phyloP scores from a whole-genome alignment of 2,113 vertebrate genomes.

The Gambusia holbrooki region DNA sequence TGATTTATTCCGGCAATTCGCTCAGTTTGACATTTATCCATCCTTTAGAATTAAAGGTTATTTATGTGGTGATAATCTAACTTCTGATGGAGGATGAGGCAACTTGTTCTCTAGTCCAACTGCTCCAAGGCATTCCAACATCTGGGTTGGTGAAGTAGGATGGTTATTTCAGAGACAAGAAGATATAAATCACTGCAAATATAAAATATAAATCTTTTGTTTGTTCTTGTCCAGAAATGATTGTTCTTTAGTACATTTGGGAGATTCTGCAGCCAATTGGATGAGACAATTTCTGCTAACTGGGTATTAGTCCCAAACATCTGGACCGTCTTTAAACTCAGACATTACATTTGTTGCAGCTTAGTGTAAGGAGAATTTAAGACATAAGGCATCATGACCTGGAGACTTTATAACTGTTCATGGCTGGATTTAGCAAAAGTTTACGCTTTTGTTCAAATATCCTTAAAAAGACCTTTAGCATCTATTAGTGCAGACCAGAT shows the following conservation, averaged over 20 bases:
- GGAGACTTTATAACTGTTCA: no score
- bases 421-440: no score
- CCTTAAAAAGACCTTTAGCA: no score
- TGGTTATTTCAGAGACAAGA: background rate
- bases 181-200: background rate
- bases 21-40: background rate
- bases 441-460: no score
- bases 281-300: background rate
- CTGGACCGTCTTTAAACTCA: background rate
- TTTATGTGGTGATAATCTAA: slow-evolving; percentile 1
- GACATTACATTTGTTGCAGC: background rate
- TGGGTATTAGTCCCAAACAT: background rate
- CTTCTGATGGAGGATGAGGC: background rate
- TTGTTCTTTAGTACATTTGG: background rate
- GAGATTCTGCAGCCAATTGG: background rate
- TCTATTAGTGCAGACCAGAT: no score
- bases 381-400: no score
- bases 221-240: background rate
- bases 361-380: background rate
- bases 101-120: background rate
- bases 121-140: background rate
- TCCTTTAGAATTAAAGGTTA: background rate
- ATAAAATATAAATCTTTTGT: background rate
- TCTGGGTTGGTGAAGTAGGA: background rate
- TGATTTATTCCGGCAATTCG: slow-evolving; percentile 21